Percentiles rank a stretch among this genome's conserved stretches.
These are phyloP conservation scores for Liposcelis brunnea DNA, from an alignment of 2,888 invertebrate species.

Conservation along the genomic window DNA sequence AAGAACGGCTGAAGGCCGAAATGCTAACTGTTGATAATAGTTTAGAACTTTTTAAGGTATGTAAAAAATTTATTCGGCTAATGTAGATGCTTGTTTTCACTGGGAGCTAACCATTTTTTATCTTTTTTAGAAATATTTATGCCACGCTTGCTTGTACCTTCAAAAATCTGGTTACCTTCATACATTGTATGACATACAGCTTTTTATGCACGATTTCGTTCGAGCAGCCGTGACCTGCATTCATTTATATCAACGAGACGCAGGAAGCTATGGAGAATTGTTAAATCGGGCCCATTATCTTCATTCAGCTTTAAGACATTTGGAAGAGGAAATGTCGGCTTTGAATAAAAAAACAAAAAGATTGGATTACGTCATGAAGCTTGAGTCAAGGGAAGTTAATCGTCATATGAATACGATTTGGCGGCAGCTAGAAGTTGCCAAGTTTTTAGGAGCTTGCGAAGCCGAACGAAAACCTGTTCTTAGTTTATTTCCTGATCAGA, in stretches of 20 bases:
- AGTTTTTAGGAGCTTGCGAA: slow-evolving; percentile 51
- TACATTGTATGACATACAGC: slow-evolving; percentile 56
- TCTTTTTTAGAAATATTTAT: slow-evolving; percentile 38
- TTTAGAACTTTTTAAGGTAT: slow-evolving; percentile 50
- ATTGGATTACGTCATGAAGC: slow-evolving; percentile 40
- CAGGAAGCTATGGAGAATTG: not conserved
- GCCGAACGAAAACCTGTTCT: slow-evolving; percentile 30
- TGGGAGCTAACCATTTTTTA: slow-evolving; percentile 5
- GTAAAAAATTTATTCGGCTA: too few species aligned
- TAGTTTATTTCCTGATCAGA: slow-evolving; percentile 20
- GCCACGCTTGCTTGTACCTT: slow-evolving; percentile 50
- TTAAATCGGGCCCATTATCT: not conserved
- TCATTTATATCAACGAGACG: slow-evolving; percentile 37
- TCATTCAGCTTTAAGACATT: not conserved
- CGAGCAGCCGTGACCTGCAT: slow-evolving; percentile 68
- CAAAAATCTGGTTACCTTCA: slow-evolving; percentile 49
- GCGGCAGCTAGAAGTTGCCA: slow-evolving; percentile 64
- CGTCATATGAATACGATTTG: slow-evolving; percentile 62
- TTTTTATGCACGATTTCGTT: slow-evolving; percentile 51
- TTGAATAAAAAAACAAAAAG: slow-evolving; percentile 28
- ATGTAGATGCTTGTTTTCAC: too few species aligned
- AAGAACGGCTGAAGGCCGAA: slow-evolving; percentile 39
- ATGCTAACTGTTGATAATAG: slow-evolving; percentile 48
- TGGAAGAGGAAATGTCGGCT: not conserved
- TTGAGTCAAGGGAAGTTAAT: slow-evolving; percentile 53